These are phyloP conservation scores for Drosophila histrio DNA, from an alignment of 2,888 invertebrate genomes.

Conservation along the genomic window DNA sequence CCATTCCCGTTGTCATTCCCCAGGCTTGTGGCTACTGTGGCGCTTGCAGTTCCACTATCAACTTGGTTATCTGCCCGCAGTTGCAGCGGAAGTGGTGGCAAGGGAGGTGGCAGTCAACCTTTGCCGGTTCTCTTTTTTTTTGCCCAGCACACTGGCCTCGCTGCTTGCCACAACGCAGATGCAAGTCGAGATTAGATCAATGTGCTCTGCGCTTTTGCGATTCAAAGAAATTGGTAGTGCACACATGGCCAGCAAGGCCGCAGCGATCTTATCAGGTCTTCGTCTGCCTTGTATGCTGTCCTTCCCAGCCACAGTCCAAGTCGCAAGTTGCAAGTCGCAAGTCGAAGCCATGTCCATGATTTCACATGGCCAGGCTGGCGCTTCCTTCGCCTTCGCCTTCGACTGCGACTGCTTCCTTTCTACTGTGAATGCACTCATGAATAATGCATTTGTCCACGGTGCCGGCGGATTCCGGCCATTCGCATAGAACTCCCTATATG, in stretches of 20 bases:
- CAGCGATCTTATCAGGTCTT: constrained; percentile 49
- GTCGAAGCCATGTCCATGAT: background rate
- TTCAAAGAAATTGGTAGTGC: constrained; percentile 75
- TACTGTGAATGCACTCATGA: constrained; percentile 55
- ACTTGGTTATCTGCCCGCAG: constrained; percentile 60
- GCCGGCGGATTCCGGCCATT: constrained; percentile 64
- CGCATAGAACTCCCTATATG: constrained; percentile 77
- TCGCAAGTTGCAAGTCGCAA: background rate
- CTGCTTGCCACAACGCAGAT: constrained; percentile 49
- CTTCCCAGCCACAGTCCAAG: constrained; percentile 4
- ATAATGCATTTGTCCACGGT: constrained; percentile 68
- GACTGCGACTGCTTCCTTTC: constrained; percentile 31
- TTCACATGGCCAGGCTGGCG: constrained; percentile 69
- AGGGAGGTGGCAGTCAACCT: constrained; percentile 1
- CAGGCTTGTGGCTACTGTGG: constrained; percentile 49
- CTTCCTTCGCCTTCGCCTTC: constrained; percentile 41
- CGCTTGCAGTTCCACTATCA: constrained; percentile 75
- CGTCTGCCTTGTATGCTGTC: constrained; percentile 16
- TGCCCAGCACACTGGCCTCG: constrained; percentile 21
- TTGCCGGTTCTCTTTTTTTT: background rate
- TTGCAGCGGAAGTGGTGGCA: constrained; percentile 20
- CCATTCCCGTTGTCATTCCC: too few relatives aligned
- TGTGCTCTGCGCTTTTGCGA: constrained; percentile 58
- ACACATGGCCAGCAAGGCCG: constrained; percentile 65
- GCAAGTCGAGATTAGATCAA: constrained; percentile 74